phyloP scores from a whole-genome alignment of 92 coral and sea anemone genomes.

The Palythoa grandis region DNA sequence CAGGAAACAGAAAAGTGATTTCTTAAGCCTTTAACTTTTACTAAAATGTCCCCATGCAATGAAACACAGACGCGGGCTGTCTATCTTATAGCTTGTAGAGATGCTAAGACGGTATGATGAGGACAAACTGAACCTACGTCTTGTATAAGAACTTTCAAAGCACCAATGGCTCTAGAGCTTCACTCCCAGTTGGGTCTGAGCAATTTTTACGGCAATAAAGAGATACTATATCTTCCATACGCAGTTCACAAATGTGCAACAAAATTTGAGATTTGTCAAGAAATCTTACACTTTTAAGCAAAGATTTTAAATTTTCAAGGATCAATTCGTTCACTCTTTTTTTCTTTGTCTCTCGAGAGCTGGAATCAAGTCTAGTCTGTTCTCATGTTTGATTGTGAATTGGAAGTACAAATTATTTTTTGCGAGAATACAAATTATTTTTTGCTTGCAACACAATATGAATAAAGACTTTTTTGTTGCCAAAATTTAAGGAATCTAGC shows the following conservation, averaged over 20 bases:
- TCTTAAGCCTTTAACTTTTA: conserved; percentile 31
- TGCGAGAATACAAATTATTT: no score
- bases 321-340: no score
- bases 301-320: no score
- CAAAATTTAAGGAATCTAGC: neutral
- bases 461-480: neutral
- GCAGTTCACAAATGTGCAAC: neutral
- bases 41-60: conserved; percentile 10
- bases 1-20: conserved; percentile 29
- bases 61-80: neutral
- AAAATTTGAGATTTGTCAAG: neutral
- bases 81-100: neutral
- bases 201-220: neutral
- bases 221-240: neutral
- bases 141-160: neutral
- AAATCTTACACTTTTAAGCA: no score
- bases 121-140: neutral
- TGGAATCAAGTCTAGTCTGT: no score
- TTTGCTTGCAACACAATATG: neutral
- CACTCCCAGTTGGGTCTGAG: neutral
- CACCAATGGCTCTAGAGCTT: neutral
- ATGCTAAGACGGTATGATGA: neutral
- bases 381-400: no score
- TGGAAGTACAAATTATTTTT: no score
- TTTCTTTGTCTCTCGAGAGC: no score